phyloP scores from a whole-genome alignment of 2,113 vertebrate genomes.

The Pachycephala philippinensis region DNA sequence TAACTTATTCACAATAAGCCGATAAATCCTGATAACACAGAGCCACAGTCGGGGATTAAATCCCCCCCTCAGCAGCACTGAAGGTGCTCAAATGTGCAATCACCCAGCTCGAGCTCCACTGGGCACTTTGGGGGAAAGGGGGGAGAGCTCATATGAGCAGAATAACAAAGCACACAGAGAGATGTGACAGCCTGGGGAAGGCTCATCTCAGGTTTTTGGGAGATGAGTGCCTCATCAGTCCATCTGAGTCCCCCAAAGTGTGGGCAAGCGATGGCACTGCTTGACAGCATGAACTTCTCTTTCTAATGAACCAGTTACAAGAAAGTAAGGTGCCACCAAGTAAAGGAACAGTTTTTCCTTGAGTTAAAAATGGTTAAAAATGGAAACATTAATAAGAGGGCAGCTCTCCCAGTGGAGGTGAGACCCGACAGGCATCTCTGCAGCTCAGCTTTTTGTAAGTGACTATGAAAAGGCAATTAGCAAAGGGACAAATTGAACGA shows the following conservation, averaged over 20 bases:
- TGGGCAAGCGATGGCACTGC: neutral
- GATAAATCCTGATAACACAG: neutral
- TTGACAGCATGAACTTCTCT: neutral
- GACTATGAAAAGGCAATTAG: slow-evolving; percentile 3
- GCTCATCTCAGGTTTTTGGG: neutral
- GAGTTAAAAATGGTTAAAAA: neutral
- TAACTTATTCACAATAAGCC: neutral
- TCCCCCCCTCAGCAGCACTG: neutral
- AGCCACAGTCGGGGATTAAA: neutral
- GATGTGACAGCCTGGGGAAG: neutral
- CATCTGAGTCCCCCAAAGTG: neutral
- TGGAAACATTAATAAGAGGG: neutral
- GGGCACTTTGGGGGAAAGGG: neutral
- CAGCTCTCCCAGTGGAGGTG: neutral
- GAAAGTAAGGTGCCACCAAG: neutral
- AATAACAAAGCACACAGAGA: neutral
- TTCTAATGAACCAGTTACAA: neutral
- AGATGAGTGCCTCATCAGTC: neutral
- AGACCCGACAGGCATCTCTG: neutral
- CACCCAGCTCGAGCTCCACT: neutral
- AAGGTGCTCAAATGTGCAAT: neutral
- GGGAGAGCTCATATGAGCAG: neutral
- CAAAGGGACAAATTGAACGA: neutral
- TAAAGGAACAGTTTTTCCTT: neutral
- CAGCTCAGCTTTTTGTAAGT: neutral